Conservation (phyloP, 1,140 invertebrate species). For the Bombus pascuorum region DNA sequence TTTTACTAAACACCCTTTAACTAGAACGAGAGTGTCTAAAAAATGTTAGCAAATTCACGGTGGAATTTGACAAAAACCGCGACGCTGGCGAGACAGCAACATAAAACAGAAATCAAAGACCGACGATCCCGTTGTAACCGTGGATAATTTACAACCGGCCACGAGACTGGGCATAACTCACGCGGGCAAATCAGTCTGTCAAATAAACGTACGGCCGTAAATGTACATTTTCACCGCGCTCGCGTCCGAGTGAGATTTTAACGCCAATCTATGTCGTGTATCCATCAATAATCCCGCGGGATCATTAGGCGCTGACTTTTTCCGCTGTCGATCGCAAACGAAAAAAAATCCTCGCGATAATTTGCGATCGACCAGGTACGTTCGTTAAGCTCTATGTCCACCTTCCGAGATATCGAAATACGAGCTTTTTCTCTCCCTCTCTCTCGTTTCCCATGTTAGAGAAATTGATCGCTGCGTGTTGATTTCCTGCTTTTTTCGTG, state of each 20-base stretch:
- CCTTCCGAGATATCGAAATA: neutral
- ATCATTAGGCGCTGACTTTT: conserved; percentile 29
- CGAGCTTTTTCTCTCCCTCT: neutral
- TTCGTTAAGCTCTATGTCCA: neutral
- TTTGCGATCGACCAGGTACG: neutral
- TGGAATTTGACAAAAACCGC: neutral
- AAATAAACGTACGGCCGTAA: conserved; percentile 35
- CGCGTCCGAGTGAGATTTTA: conserved; percentile 43
- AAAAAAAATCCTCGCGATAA: neutral
- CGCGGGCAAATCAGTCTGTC: conserved; percentile 54
- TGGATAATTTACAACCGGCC: conserved; percentile 53
- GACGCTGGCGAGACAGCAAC: neutral
- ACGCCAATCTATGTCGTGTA: conserved; percentile 47
- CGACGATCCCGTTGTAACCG: conserved; percentile 51
- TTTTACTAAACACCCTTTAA: neutral
- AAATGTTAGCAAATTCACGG: neutral
- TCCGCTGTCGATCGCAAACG: neutral
- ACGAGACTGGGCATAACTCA: conserved; percentile 43
- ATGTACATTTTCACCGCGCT: conserved; percentile 47
- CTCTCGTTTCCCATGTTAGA: neutral
- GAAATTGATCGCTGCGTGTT: neutral
- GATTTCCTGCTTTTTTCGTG: neutral
- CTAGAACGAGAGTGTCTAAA: neutral
- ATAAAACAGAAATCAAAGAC: conserved; percentile 33
- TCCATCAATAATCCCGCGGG: conserved; percentile 44